These are phyloP conservation scores for Coracias cyanogaster DNA, from an alignment of 2,797 vertebrate species.

Conservation along the genomic window DNA sequence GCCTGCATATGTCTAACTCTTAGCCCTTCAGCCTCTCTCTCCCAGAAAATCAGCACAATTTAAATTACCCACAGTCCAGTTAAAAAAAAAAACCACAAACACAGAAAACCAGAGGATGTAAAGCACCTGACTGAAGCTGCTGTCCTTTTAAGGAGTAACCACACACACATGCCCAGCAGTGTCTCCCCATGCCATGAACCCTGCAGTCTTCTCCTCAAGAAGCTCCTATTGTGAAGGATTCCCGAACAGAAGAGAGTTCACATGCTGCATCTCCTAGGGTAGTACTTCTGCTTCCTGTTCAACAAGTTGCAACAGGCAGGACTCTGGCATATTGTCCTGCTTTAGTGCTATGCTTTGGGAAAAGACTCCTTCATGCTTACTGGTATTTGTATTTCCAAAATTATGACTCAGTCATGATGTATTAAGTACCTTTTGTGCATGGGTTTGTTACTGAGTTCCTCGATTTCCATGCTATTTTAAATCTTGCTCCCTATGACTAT, in stretches of 20 bases:
- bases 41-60: not conserved
- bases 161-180: not conserved
- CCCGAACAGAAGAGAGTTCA: not conserved
- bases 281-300: not conserved
- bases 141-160: not conserved
- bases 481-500: not conserved
- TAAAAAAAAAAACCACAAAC: too few relatives aligned
- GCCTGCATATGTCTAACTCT: not conserved
- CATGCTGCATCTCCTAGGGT: not conserved
- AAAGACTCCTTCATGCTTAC: not conserved
- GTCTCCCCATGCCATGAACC: not conserved
- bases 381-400: not conserved
- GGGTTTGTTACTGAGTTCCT: not conserved
- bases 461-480: not conserved
- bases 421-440: not conserved
- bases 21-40: not conserved
- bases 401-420: not conserved
- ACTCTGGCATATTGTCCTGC: not conserved
- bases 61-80: not conserved
- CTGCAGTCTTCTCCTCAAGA: not conserved
- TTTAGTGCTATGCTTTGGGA: not conserved
- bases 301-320: not conserved
- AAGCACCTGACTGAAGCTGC: not conserved
- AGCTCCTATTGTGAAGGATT: not conserved
- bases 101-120: not conserved